Percentiles rank a stretch among this genome's conserved stretches.
Evolutionary conservation across 1,140 invertebrate species (phyloP).

Genomic region (Laupala kohalensis): DNA sequence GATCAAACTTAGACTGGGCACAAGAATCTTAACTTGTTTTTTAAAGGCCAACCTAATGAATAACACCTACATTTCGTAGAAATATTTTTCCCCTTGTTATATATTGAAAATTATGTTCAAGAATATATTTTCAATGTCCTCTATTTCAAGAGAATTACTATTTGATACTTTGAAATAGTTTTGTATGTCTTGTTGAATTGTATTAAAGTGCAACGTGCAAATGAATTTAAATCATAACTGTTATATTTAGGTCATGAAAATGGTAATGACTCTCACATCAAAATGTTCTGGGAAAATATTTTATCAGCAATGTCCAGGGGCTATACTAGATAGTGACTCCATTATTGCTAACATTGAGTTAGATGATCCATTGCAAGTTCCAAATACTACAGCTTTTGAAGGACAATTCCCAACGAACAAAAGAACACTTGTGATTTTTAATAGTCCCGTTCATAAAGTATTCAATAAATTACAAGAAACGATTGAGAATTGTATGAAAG

Average conservation of each 20-base stretch:
- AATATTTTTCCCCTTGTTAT: no score
- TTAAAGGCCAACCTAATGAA: no score
- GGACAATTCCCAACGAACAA: constrained; percentile 50
- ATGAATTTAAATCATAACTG: no score
- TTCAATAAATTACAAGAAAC: background rate
- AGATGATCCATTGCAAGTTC: constrained; percentile 78
- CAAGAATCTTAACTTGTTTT: no score
- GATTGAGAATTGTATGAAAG: background rate
- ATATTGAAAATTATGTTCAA: no score
- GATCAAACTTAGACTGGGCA: no score
- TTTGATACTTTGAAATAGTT: no score
- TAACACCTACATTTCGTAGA: no score
- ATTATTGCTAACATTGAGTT: constrained; percentile 80
- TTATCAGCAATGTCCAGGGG: constrained; percentile 81
- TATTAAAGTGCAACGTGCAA: no score
- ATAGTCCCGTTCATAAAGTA: background rate
- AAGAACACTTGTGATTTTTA: background rate
- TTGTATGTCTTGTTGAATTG: no score
- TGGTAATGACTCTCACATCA: constrained; percentile 94
- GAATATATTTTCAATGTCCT: no score
- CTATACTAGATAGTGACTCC: constrained; percentile 82
- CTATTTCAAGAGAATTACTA: no score
- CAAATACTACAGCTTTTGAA: constrained; percentile 65
- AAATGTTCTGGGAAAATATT: constrained; percentile 77
- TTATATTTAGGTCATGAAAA: constrained; percentile 82